Evolutionary conservation across 2,113 vertebrate species (phyloP).

Genomic region (Plestiodon gilberti): DNA sequence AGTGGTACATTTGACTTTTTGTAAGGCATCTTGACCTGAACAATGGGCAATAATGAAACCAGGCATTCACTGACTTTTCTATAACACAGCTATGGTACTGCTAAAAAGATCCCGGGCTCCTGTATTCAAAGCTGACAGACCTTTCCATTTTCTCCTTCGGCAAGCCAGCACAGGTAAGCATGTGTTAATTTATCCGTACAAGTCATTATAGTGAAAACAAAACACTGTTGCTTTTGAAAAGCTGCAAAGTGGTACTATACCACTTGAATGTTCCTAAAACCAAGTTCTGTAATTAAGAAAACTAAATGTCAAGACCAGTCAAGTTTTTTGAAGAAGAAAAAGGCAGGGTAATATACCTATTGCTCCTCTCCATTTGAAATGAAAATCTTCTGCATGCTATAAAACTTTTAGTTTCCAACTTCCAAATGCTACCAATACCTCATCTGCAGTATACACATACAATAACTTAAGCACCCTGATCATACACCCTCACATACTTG

Average conservation of each 20-base stretch:
- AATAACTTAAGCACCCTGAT: not conserved
- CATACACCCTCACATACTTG: not conserved
- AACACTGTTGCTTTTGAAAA: not conserved
- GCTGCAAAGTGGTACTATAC: no score
- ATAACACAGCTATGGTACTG: constrained; percentile 83
- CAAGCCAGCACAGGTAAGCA: constrained; percentile 83
- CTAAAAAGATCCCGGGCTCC: constrained; percentile 87
- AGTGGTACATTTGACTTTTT: no score
- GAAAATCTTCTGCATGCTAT: not conserved
- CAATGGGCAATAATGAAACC: rapidly evolving
- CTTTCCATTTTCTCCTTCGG: constrained; percentile 87
- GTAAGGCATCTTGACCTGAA: not conserved
- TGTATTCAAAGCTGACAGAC: constrained; percentile 89
- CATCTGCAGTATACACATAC: not conserved
- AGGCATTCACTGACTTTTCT: constrained; percentile 43
- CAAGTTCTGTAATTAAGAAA: not conserved
- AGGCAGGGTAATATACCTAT: no score
- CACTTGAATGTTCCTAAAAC: not conserved
- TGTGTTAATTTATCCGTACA: not conserved
- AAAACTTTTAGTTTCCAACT: not conserved
- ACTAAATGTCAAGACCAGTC: not conserved
- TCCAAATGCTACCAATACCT: not conserved
- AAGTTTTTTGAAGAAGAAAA: not conserved
- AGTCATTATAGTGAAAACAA: not conserved
- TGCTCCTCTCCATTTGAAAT: no score